Percentiles rank a stretch among this genome's conserved stretches.
Evolutionary conservation across 2,797 vertebrate genomes (phyloP).

Genomic region (Myotis daubentonii): DNA sequence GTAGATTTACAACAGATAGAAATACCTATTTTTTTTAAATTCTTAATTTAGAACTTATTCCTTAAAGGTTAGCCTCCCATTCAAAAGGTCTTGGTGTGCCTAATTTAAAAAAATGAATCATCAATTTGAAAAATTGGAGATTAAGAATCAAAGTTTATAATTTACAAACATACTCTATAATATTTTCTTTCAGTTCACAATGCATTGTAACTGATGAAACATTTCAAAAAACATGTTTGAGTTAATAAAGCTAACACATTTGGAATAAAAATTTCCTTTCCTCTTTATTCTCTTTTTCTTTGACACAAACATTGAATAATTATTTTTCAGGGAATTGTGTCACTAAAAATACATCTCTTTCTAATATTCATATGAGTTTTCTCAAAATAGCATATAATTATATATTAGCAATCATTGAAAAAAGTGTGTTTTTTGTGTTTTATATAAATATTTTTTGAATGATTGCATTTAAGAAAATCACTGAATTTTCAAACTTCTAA

Average conservation of each 20-base stretch:
- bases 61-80: background rate
- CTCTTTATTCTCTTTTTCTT: background rate
- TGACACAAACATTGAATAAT: background rate
- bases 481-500: background rate
- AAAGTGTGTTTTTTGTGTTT: background rate
- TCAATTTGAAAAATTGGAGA: background rate
- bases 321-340: background rate
- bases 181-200: background rate
- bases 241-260: background rate
- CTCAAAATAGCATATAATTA: background rate
- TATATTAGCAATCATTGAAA: conserved; percentile 9
- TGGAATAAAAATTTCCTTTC: background rate
- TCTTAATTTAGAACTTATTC: background rate
- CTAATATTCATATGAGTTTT: background rate
- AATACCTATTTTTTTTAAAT: background rate
- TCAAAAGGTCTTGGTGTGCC: background rate
- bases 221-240: background rate
- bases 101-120: background rate
- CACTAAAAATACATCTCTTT: background rate
- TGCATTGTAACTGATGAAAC: background rate
- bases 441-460: background rate
- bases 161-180: background rate
- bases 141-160: background rate
- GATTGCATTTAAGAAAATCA: background rate
- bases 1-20: background rate